These are phyloP conservation scores for Semnopithecus entellus DNA, from an alignment of 2,113 vertebrate genomes.

Conservation along the genomic window DNA sequence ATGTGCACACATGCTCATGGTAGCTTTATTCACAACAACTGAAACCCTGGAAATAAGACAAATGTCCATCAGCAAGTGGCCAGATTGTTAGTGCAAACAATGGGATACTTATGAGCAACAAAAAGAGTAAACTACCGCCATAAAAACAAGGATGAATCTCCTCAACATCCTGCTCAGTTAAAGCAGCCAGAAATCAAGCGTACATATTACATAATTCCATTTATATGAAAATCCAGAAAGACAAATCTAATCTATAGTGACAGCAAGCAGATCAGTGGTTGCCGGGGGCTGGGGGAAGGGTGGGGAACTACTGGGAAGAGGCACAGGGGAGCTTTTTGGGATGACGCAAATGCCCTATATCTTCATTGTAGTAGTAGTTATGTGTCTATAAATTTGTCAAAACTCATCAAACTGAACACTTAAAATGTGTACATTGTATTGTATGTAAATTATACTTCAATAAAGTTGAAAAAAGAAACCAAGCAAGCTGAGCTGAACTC, in stretches of 20 bases:
- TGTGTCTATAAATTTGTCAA: slow-evolving; percentile 41
- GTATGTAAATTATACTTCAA: slow-evolving; percentile 38
- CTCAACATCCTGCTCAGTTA: background rate
- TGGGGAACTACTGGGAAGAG: background rate
- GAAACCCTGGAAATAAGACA: background rate
- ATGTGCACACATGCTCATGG: background rate
- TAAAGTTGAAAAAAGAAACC: slow-evolving; percentile 12
- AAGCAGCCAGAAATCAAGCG: slow-evolving; percentile 25
- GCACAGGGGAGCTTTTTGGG: slow-evolving; percentile 20
- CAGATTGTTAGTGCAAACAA: background rate
- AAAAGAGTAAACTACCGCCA: background rate
- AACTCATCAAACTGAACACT: slow-evolving; percentile 42
- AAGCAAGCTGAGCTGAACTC: background rate
- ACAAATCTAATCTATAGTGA: slow-evolving; percentile 50
- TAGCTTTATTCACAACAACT: background rate
- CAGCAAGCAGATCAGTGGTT: slow-evolving; percentile 54
- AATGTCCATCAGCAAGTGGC: background rate
- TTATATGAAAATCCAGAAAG: slow-evolving; percentile 60
- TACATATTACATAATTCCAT: slow-evolving; percentile 57
- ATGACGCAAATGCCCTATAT: slow-evolving; percentile 17
- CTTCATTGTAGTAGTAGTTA: background rate
- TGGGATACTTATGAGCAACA: background rate
- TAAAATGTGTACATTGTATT: slow-evolving; percentile 39
- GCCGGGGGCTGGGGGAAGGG: slow-evolving; percentile 37
- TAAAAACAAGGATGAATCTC: background rate